Base-by-base conservation (phyloP, 2,113 vertebrate species). In the Pipa parva region DNA sequence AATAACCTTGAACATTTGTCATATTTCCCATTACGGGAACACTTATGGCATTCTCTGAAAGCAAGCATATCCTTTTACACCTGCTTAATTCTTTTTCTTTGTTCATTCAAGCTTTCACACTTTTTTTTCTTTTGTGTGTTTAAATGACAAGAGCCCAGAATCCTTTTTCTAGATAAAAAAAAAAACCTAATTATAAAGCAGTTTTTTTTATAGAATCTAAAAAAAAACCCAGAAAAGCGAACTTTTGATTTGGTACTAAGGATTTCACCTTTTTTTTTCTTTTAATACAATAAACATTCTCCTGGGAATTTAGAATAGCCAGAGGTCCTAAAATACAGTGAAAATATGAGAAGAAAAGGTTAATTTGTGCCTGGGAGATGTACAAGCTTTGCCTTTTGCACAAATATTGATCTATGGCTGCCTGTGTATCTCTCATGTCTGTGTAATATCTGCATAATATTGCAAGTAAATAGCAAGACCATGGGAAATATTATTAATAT, bases 371-470 rank as follows among this genome's bases (percentile, higher is more conserved):
- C 76, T 74, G 65, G 48, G 59, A 36, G 68, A 78, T 79, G 77
- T 66, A 58, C 7, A 2, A 77, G 78, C 67, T 75, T 78, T 79
- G 71, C 61, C 64, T 52, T 80, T 72, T 78, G 76, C 74, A 73
- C 81, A 84, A 81, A 84, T 81, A 84, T 85, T 81, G 82, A 85
- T 80, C 77, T 63, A 78, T 63, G 71, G 56, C 68, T 62, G 64
- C 71, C 71, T 25, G 66, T 74, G 66, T 73, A 78, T 66, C 76
- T 67, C 21, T 77, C 69, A 70, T 73, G 72, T 45, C 72, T 0
- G 5, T 59, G 63, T 74, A 71, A 74, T 67, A 59, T 68, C 63
- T 2, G 63, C 3, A 42, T 69, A 75, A 68, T 77, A 22, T 71
- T 72, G 73, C 63, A 66, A 72, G 69, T 77, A 75, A 42, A 59